Evolutionary conservation across 2,797 vertebrate genomes (phyloP).

Genomic region (Gymnothorax javanicus): DNA sequence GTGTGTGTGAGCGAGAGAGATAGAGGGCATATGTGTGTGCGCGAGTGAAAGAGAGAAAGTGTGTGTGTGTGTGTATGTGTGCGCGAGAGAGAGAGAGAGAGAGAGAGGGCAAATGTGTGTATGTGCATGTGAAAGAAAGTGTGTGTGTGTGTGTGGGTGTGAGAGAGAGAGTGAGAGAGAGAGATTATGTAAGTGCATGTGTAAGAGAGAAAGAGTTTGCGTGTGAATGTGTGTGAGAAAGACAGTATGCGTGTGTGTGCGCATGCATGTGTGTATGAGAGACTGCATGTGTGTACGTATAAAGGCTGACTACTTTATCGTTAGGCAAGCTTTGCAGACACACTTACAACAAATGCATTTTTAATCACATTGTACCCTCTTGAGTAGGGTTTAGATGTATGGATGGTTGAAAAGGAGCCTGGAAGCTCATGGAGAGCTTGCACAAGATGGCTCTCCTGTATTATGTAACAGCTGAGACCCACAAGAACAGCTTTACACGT

Average conservation of each 20-base stretch:
- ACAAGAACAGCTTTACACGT: neutral
- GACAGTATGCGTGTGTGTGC: neutral
- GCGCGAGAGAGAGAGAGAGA: no score
- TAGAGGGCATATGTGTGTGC: no score
- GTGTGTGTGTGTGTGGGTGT: no score
- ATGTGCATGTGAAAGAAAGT: no score
- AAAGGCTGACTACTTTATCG: neutral
- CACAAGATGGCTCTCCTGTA: neutral
- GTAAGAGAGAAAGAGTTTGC: no score
- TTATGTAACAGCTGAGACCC: neutral
- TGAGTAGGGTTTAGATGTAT: neutral
- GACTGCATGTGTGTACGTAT: neutral
- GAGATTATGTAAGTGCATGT: no score
- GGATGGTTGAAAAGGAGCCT: neutral
- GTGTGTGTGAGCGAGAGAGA: no score
- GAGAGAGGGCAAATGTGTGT: no score
- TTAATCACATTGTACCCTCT: neutral
- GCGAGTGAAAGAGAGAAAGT: no score
- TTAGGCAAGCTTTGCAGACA: neutral
- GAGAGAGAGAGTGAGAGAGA: no score
- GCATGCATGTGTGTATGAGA: neutral
- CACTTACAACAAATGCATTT: neutral
- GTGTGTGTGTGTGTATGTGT: no score
- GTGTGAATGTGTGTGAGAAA: no score
- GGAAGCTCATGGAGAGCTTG: neutral